phyloP scores from a whole-genome alignment of 2,888 invertebrate genomes.

The Megalurothrips usitatus region DNA sequence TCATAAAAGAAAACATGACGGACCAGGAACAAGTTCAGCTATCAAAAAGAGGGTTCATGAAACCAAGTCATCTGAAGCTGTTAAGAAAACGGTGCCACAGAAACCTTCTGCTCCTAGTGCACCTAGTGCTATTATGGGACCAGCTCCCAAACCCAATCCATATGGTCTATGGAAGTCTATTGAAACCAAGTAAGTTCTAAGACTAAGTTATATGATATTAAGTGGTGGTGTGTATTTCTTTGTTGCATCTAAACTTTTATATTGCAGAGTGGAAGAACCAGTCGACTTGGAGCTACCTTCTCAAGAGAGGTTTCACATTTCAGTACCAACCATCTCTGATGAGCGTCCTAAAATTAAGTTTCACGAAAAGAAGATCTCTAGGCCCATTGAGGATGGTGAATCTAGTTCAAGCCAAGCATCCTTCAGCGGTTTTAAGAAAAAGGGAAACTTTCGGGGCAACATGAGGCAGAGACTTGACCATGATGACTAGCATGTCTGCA shows the following conservation, averaged over 20 bases:
- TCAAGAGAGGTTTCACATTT: slow-evolving; percentile 41
- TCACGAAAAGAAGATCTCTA: slow-evolving; percentile 43
- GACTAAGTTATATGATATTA: slow-evolving; percentile 34
- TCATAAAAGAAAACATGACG: slow-evolving; percentile 44
- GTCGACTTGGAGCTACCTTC: slow-evolving; percentile 70
- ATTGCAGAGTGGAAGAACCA: slow-evolving; percentile 49
- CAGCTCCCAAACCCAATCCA: slow-evolving; percentile 59
- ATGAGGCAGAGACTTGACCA: slow-evolving; percentile 61
- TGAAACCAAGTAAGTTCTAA: slow-evolving; percentile 35
- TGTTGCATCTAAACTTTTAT: slow-evolving; percentile 37
- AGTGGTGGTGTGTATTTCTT: too few relatives aligned
- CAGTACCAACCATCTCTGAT: slow-evolving; percentile 39
- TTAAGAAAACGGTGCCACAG: slow-evolving; percentile 37
- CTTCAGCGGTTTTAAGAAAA: slow-evolving; percentile 58
- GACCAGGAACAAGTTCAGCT: slow-evolving; percentile 41
- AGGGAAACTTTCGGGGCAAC: slow-evolving; percentile 63
- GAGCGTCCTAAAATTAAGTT: slow-evolving; percentile 41
- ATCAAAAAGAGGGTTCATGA: slow-evolving; percentile 43
- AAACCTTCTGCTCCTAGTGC: background rate
- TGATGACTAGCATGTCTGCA: slow-evolving; percentile 45
- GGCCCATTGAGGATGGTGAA: slow-evolving; percentile 32
- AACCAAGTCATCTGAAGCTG: slow-evolving; percentile 38
- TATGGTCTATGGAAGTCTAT: slow-evolving; percentile 47
- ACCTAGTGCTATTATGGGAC: slow-evolving; percentile 48
- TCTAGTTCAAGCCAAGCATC: slow-evolving; percentile 39